phyloP scores from a whole-genome alignment of 2,797 vertebrate species.

The Vireo griseus region DNA sequence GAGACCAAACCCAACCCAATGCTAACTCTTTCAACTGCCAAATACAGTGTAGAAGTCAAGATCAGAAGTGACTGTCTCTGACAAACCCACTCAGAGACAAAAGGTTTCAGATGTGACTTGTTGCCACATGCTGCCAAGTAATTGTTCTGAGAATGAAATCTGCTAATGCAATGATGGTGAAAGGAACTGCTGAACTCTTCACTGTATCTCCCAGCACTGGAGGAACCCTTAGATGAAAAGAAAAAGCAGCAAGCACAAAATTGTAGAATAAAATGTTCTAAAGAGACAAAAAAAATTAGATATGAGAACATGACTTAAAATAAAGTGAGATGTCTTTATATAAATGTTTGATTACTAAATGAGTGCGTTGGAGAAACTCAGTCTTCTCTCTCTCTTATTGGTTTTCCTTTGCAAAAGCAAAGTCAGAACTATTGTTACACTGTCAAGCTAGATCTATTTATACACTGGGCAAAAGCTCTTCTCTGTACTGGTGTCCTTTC shows the following conservation, averaged over 20 bases:
- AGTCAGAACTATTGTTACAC: background rate
- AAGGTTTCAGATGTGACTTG: background rate
- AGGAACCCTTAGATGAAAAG: background rate
- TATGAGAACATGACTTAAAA: background rate
- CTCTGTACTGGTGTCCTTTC: background rate
- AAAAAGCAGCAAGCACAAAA: background rate
- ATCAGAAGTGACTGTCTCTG: background rate
- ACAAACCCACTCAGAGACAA: background rate
- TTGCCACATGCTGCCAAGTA: background rate
- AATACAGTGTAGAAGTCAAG: background rate
- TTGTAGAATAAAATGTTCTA: background rate
- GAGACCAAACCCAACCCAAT: background rate
- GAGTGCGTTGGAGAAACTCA: background rate
- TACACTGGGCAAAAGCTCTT: background rate
- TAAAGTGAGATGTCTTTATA: background rate
- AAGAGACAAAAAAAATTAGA: background rate
- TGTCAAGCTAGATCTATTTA: constrained; percentile 14
- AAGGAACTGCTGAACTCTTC: background rate
- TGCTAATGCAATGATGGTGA: background rate
- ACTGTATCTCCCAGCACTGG: background rate
- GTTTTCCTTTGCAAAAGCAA: background rate
- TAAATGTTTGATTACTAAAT: background rate
- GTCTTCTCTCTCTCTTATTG: background rate
- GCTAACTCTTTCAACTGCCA: background rate
- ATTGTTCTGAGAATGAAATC: background rate